phyloP scores from a whole-genome alignment of 1,140 invertebrate genomes.

The Rhyzopertha dominica region DNA sequence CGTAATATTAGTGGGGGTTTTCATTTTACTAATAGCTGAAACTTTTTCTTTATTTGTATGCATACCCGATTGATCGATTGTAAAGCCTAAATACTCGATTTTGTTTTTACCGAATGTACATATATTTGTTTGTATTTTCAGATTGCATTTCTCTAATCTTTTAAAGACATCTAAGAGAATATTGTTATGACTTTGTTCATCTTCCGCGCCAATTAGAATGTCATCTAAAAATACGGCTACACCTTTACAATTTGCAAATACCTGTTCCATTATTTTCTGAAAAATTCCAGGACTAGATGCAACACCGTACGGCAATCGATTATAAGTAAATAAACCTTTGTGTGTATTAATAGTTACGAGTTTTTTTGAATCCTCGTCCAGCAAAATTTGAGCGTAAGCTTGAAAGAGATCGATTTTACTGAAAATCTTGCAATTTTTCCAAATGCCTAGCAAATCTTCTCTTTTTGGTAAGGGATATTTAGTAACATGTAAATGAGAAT shows the following conservation, averaged over 20 bases:
- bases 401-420: conserved; percentile 1
- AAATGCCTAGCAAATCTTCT: neutral
- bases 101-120: neutral
- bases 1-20: neutral
- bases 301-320: neutral
- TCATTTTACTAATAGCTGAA: neutral
- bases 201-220: neutral
- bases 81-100: neutral
- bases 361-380: conserved; percentile 1
- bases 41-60: neutral
- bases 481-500: neutral
- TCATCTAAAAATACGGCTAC: conserved; percentile 1
- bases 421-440: neutral
- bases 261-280: neutral
- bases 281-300: conserved; percentile 7
- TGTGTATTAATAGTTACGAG: neutral
- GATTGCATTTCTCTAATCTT: conserved; percentile 6
- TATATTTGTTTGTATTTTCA: neutral
- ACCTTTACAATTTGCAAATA: neutral
- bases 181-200: neutral
- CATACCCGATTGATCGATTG: neutral
- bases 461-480: neutral
- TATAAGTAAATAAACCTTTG: conserved; percentile 7
- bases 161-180: neutral
- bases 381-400: neutral